These are phyloP conservation scores for Propithecus deckenii DNA, from an alignment of 2,797 vertebrate genomes.

Conservation along the genomic window DNA sequence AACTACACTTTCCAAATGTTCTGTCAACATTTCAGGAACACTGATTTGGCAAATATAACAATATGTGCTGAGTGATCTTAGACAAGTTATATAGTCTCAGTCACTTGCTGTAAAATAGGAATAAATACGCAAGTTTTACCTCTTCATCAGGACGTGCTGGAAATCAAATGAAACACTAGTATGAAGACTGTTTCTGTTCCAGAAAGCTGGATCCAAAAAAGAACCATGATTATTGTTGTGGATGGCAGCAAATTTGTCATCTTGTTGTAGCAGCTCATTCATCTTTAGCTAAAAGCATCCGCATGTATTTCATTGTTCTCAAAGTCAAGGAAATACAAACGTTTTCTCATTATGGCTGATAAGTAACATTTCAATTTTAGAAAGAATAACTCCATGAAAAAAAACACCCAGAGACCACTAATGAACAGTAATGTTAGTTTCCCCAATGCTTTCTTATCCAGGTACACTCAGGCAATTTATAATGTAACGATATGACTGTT, in stretches of 20 bases:
- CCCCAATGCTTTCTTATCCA: background rate
- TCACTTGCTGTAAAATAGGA: background rate
- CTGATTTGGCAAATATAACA: background rate
- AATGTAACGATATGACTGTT: background rate
- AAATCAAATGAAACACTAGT: background rate
- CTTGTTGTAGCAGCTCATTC: background rate
- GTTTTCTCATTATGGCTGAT: background rate
- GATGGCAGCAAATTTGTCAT: background rate
- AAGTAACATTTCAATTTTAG: constrained; percentile 39
- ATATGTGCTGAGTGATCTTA: background rate
- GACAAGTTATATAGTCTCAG: background rate
- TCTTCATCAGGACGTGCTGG: background rate
- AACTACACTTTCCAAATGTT: background rate
- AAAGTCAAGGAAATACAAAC: background rate
- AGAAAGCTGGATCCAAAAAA: background rate
- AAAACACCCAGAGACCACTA: background rate
- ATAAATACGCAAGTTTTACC: background rate
- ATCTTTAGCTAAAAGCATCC: background rate
- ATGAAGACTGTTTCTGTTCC: background rate
- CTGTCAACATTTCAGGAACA: background rate
- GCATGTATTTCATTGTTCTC: background rate
- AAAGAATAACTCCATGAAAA: constrained; percentile 11
- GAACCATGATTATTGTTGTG: background rate
- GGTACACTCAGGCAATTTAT: background rate
- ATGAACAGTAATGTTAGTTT: background rate